Evolutionary conservation across 2,888 invertebrate species (phyloP).

Genomic region (Calliphora vomitoria): DNA sequence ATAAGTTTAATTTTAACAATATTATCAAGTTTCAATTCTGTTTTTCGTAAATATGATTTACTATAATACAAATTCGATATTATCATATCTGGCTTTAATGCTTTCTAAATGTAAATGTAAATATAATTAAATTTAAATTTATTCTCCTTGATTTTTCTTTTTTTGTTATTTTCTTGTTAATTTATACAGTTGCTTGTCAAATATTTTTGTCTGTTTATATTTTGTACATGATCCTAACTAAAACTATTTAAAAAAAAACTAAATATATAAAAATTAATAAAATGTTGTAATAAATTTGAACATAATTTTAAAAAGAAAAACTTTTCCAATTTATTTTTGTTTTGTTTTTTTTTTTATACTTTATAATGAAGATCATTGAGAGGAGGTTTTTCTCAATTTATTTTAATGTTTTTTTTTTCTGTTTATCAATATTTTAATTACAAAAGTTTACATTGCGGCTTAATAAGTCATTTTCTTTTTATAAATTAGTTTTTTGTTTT

Average conservation of each 20-base stretch:
- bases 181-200: slow-evolving; percentile 19
- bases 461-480: slow-evolving; percentile 54
- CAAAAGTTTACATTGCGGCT: slow-evolving; percentile 62
- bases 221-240: slow-evolving; percentile 68
- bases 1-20: slow-evolving; percentile 15
- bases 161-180: neutral
- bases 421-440: slow-evolving; percentile 55
- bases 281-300: slow-evolving; percentile 47
- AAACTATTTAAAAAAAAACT: neutral
- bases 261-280: slow-evolving; percentile 28
- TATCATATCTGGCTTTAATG: neutral
- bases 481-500: slow-evolving; percentile 24
- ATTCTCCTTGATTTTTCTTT: neutral
- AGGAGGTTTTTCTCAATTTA: neutral
- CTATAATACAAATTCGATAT: slow-evolving; percentile 38
- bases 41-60: slow-evolving; percentile 19
- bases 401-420: slow-evolving; percentile 9
- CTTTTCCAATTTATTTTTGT: slow-evolving; percentile 18
- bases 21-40: neutral
- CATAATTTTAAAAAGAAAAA: slow-evolving; percentile 47
- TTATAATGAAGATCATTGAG: slow-evolving; percentile 41
- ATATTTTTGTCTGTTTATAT: slow-evolving; percentile 10
- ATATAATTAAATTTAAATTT: neutral
- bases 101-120: neutral
- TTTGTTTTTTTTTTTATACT: neutral